Percentiles rank a stretch among this genome's conserved stretches.
Conservation (phyloP, 23 tunicate genomes). For the Styela clava region DNA sequence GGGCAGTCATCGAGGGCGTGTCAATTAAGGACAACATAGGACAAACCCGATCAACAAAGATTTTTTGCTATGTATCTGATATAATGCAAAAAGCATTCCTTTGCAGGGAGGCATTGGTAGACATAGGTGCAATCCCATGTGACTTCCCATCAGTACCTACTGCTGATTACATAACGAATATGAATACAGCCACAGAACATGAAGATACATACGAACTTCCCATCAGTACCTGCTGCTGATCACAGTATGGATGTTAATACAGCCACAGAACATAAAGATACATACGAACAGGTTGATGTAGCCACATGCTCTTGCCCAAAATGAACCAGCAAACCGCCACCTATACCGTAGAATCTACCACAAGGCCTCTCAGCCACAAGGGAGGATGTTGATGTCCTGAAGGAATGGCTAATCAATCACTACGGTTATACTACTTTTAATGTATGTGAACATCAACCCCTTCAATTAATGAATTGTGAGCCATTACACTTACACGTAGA, state of each 20-base stretch:
- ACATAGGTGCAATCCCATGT: neutral
- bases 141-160: neutral
- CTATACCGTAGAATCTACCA: neutral
- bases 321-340: neutral
- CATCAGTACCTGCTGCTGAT: too few relatives aligned
- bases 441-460: neutral
- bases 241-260: too few relatives aligned
- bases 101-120: neutral
- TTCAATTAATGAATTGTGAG: constrained; percentile 15
- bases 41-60: neutral
- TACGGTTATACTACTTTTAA: neutral
- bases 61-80: neutral
- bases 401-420: neutral
- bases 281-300: too few relatives aligned
- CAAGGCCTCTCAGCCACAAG: neutral
- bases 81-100: neutral
- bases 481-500: constrained; percentile 29
- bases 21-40: neutral
- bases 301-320: neutral
- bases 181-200: neutral
- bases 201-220: neutral
- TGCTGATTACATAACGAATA: too few relatives aligned
- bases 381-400: neutral
- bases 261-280: neutral
- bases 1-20: neutral